Percentiles rank a stretch among this genome's conserved stretches.
These are phyloP conservation scores for Tamandua tetradactyla DNA, from an alignment of 2,797 vertebrate species.

Conservation along the genomic window DNA sequence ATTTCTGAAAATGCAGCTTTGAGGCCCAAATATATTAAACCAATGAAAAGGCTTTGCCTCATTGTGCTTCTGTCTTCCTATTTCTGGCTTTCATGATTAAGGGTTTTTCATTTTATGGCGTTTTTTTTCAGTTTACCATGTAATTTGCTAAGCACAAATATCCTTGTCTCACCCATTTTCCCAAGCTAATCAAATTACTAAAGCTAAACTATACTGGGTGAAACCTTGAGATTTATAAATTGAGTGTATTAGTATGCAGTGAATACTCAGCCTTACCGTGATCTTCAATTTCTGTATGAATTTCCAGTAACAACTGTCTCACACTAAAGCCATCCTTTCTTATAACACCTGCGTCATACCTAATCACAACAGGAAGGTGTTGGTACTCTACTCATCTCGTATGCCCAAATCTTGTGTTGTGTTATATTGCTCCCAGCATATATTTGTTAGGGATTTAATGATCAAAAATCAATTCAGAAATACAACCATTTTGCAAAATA, in stretches of 20 bases:
- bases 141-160: not conserved
- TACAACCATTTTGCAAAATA: not conserved
- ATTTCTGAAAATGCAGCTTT: not conserved
- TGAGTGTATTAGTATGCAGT: not conserved
- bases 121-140: not conserved
- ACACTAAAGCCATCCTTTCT: not conserved
- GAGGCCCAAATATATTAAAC: not conserved
- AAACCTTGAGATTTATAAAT: not conserved
- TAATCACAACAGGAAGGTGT: not conserved
- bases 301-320: not conserved
- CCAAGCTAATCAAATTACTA: not conserved
- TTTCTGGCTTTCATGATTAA: not conserved
- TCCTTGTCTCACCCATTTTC: not conserved
- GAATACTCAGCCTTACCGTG: not conserved
- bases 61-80: not conserved
- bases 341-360: not conserved
- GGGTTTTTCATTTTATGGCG: too few species aligned
- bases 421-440: not conserved
- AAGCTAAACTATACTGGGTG: not conserved
- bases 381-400: not conserved
- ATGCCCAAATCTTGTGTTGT: not conserved
- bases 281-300: not conserved
- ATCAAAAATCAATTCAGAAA: not conserved
- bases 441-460: not conserved
- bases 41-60: not conserved